These are phyloP conservation scores for Resseliella maxima DNA, from an alignment of 2,888 invertebrate genomes.

Conservation along the genomic window DNA sequence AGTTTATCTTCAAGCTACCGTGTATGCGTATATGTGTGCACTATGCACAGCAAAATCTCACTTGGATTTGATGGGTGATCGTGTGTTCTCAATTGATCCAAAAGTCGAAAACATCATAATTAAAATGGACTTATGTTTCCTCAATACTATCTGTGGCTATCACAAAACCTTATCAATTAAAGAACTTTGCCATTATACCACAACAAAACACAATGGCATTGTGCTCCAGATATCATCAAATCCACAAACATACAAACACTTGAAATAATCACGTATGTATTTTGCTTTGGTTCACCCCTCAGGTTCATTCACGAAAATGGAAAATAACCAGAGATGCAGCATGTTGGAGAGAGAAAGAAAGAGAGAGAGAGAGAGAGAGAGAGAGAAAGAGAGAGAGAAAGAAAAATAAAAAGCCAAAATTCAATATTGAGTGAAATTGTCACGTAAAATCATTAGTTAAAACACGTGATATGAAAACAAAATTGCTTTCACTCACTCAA, in stretches of 20 bases:
- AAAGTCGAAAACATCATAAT: slow-evolving; percentile 39
- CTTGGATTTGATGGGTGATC: background rate
- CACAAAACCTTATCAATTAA: slow-evolving; percentile 29
- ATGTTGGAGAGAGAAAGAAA: too few relatives aligned
- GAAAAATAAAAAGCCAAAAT: background rate
- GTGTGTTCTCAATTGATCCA: background rate
- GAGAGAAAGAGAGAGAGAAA: too few relatives aligned
- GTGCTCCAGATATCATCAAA: slow-evolving; percentile 21
- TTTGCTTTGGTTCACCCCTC: too few relatives aligned
- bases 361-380: too few relatives aligned
- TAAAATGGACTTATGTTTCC: slow-evolving; percentile 35
- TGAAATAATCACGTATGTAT: slow-evolving; percentile 21
- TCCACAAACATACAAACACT: slow-evolving; percentile 12
- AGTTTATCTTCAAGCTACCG: background rate
- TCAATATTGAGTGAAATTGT: slow-evolving; percentile 48
- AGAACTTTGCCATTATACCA: background rate
- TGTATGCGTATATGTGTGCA: too few relatives aligned
- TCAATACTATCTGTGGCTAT: slow-evolving; percentile 22
- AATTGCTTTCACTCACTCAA: too few relatives aligned
- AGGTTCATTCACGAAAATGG: too few relatives aligned
- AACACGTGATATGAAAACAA: slow-evolving; percentile 48
- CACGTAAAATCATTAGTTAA: slow-evolving; percentile 48
- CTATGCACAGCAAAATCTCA: background rate
- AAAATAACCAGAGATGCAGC: too few relatives aligned
- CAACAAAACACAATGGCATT: background rate